phyloP scores from a whole-genome alignment of 2,797 vertebrate species.

The Tangara arthus region DNA sequence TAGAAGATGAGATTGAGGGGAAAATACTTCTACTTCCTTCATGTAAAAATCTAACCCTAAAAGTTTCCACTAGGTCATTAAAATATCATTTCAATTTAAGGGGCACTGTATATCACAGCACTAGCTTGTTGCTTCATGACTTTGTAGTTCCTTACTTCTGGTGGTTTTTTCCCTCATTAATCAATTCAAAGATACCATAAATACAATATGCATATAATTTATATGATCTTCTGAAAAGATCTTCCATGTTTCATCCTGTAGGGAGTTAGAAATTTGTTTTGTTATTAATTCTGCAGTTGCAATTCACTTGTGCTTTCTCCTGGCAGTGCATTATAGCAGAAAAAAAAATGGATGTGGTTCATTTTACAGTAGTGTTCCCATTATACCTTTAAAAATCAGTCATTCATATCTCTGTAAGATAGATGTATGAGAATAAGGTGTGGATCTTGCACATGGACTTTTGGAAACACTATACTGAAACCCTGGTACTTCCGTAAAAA shows the following conservation, averaged over 20 bases:
- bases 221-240: background rate
- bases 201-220: background rate
- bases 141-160: background rate
- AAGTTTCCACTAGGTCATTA: background rate
- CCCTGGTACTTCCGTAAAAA: background rate
- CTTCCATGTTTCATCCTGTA: background rate
- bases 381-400: background rate
- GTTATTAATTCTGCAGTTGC: background rate
- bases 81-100: background rate
- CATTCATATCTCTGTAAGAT: background rate
- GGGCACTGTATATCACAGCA: accelerated
- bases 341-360: background rate
- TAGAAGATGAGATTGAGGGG: background rate
- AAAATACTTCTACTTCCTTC: background rate
- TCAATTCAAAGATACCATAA: background rate
- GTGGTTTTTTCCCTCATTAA: background rate
- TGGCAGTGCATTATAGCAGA: background rate
- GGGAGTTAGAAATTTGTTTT: background rate
- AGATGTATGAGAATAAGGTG: too few species aligned
- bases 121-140: background rate
- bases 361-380: background rate
- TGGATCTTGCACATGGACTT: background rate
- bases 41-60: background rate
- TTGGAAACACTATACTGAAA: background rate
- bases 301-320: background rate